These are phyloP conservation scores for Drosophila borborema DNA, from an alignment of 2,888 invertebrate genomes.

Conservation along the genomic window DNA sequence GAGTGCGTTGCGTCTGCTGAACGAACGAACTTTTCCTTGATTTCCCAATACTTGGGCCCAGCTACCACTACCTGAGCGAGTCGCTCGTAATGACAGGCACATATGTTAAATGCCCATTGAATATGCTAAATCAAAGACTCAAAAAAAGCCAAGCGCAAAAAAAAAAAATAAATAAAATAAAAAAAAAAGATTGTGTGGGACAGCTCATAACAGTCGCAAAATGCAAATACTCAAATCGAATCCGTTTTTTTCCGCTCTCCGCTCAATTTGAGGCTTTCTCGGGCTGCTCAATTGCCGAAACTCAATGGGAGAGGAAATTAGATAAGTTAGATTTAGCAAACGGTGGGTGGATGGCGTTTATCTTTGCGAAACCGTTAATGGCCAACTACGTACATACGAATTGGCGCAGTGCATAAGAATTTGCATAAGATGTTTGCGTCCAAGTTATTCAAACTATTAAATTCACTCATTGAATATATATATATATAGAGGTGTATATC, in stretches of 20 bases:
- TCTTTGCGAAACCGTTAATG: slow-evolving; percentile 39
- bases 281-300: slow-evolving; percentile 49
- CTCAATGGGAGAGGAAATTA: slow-evolving; percentile 67
- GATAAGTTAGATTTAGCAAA: slow-evolving; percentile 42
- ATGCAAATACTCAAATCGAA: slow-evolving; percentile 58
- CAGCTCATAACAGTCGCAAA: slow-evolving; percentile 52
- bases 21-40: slow-evolving; percentile 71
- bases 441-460: slow-evolving; percentile 38
- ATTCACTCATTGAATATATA: slow-evolving; percentile 9
- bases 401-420: slow-evolving; percentile 60
- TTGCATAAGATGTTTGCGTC: slow-evolving; percentile 46
- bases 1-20: slow-evolving; percentile 51
- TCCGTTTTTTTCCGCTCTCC: slow-evolving; percentile 15
- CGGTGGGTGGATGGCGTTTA: neutral
- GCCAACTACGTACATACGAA: slow-evolving; percentile 8
- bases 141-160: slow-evolving; percentile 22
- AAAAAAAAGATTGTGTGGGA: neutral
- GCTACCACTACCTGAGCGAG: slow-evolving; percentile 11
- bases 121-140: slow-evolving; percentile 61
- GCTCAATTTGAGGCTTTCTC: slow-evolving; percentile 3
- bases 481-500: neutral
- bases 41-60: slow-evolving; percentile 53
- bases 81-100: slow-evolving; percentile 45
- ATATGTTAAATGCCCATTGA: slow-evolving; percentile 65
- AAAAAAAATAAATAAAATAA: no score